Percentiles rank a stretch among this genome's conserved stretches.
These are phyloP conservation scores for Hippocampus abdominalis DNA, from an alignment of 2,113 vertebrate species.

Conservation along the genomic window DNA sequence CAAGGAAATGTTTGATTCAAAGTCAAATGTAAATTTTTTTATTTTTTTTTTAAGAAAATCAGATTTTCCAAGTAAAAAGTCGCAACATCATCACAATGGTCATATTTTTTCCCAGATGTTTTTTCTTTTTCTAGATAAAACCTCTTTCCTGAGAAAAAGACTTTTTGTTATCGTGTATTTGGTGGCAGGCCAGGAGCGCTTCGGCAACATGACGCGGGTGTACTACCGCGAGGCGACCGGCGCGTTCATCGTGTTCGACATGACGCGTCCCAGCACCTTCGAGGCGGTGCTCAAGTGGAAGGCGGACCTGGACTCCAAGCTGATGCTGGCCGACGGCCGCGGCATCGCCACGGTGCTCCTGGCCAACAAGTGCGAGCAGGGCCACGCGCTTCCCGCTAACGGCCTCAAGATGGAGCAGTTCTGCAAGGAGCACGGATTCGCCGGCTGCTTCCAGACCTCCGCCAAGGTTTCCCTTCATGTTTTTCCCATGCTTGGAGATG, in stretches of 20 bases:
- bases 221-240: conserved; percentile 83
- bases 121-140: too few species aligned
- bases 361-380: conserved; percentile 80
- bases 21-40: too few species aligned
- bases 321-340: conserved; percentile 70
- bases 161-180: too few species aligned
- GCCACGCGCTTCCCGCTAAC: conserved; percentile 57
- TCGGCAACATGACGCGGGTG: conserved; percentile 82
- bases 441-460: conserved; percentile 77
- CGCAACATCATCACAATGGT: too few species aligned
- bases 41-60: background rate
- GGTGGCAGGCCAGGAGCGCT: conserved; percentile 76
- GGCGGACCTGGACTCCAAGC: conserved; percentile 80
- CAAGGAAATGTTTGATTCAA: too few species aligned
- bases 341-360: conserved; percentile 75
- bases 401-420: conserved; percentile 75
- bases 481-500: background rate
- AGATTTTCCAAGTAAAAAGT: background rate
- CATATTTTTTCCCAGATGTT: too few species aligned
- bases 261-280: conserved; percentile 74
- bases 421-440: conserved; percentile 77
- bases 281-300: conserved; percentile 81
- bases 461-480: conserved; percentile 69
- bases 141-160: background rate
- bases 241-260: conserved; percentile 78